phyloP scores from a whole-genome alignment of 1,140 invertebrate species.

The Popillia japonica region DNA sequence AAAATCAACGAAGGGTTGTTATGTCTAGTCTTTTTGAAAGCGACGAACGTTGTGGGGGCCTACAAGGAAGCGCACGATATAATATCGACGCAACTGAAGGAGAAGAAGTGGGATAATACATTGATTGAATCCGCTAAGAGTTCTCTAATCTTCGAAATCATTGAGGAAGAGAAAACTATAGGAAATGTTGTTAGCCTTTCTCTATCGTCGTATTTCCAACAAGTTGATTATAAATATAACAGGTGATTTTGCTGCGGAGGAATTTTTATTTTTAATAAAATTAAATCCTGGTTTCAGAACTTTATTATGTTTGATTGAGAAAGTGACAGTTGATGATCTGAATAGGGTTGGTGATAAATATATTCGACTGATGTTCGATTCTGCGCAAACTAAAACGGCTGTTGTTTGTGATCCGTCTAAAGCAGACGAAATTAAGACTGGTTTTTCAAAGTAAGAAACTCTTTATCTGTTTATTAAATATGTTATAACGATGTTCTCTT shows the following conservation, averaged over 20 bases:
- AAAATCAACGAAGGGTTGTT: constrained; percentile 75
- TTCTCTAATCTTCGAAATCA: constrained; percentile 85
- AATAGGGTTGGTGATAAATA: constrained; percentile 73
- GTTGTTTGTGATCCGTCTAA: constrained; percentile 82
- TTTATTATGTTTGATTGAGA: constrained; percentile 72
- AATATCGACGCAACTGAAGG: constrained; percentile 67
- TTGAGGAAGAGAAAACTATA: constrained; percentile 81
- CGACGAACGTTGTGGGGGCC: constrained; percentile 78
- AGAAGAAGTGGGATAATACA: constrained; percentile 73
- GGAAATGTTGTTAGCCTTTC: constrained; percentile 75
- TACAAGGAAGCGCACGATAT: constrained; percentile 80
- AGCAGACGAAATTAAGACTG: constrained; percentile 69
- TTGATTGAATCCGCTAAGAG: constrained; percentile 85
- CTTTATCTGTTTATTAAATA: too few species aligned
- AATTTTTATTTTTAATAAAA: neutral
- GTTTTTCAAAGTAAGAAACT: constrained; percentile 76
- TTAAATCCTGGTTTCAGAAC: constrained; percentile 61
- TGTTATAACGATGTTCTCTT: constrained; percentile 20
- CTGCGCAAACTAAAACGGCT: constrained; percentile 67
- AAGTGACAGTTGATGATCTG: constrained; percentile 73
- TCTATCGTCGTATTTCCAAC: constrained; percentile 75
- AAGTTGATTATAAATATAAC: constrained; percentile 73
- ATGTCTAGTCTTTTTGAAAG: constrained; percentile 75
- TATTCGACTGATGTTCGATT: constrained; percentile 72
- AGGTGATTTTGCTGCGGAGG: constrained; percentile 60